Evolutionary conservation across 2,888 invertebrate genomes (phyloP).

Genomic region (Strigamia maritima): DNA sequence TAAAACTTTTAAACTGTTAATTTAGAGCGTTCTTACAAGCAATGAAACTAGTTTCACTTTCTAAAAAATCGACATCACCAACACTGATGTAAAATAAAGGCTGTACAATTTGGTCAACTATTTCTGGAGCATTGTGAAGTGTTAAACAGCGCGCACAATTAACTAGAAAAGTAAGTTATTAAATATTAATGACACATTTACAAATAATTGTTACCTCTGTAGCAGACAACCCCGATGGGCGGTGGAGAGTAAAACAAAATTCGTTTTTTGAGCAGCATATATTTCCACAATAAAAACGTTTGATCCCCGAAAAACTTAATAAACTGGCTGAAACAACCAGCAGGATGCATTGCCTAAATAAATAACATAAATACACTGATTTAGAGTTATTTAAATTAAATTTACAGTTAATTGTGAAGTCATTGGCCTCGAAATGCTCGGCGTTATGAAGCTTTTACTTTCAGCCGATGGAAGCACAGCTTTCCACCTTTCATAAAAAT

Average conservation of each 20-base stretch:
- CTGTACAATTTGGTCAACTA: slow-evolving; percentile 43
- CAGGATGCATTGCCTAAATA: slow-evolving; percentile 53
- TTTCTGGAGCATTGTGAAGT: slow-evolving; percentile 49
- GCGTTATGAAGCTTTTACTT: neutral
- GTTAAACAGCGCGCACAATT: slow-evolving; percentile 53
- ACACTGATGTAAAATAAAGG: slow-evolving; percentile 55
- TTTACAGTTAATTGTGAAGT: neutral
- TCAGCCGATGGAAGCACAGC: slow-evolving; percentile 36
- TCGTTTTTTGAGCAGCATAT: slow-evolving; percentile 51
- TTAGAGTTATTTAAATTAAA: neutral
- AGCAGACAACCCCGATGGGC: slow-evolving; percentile 54
- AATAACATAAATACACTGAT: neutral
- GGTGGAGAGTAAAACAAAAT: slow-evolving; percentile 55
- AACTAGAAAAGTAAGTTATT: no score
- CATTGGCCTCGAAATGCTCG: neutral
- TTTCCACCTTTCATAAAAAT: slow-evolving; percentile 51
- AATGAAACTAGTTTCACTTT: slow-evolving; percentile 51
- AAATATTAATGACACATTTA: neutral
- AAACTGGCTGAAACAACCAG: slow-evolving; percentile 53
- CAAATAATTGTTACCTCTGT: slow-evolving; percentile 48
- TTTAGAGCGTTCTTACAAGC: slow-evolving; percentile 48
- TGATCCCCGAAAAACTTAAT: slow-evolving; percentile 53
- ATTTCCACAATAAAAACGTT: slow-evolving; percentile 54
- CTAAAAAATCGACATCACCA: slow-evolving; percentile 53
- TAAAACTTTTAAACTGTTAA: neutral